Evolutionary conservation across 2,113 vertebrate genomes (phyloP), one percentile per base, ranked within the genome.

Genomic region (Leptobrachium ailaonicum): DNA sequence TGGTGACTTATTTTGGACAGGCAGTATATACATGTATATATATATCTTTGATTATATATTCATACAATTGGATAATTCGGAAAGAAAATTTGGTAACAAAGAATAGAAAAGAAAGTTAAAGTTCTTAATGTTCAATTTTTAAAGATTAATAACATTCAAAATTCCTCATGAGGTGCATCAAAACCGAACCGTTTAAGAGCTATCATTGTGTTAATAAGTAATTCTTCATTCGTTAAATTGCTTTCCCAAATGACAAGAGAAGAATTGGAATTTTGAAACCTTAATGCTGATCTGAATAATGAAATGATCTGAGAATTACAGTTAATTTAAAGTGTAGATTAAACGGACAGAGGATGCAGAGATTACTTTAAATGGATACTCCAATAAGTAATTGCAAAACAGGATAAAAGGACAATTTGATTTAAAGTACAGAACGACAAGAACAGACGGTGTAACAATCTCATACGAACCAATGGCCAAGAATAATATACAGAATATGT

Each of bases 271-370:
- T 8, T 60, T 60, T 43, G n/a, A 64, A 44, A 79, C 56, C 32
- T 8, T 13, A 53, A 12, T 63, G 44, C 11, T 69, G 2, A 3
- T 11, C 2, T 4, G 47, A 77, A 76, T 68, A 54, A 83, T 54
- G 71, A 14, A 6, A 64, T 8, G 54, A 72, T 70, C 0, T 83
- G 11, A 69, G 77, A 73, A 83, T 75, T 82, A 75, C 75, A 82
- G 13, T 50, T 50, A 50, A 50, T 63, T 75, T 2, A 66, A 14
- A 40, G 71, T 79, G 20, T 75, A 83, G 71, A 2, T 42, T 42
- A 13, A 70, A 45, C 12, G n/a, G 8, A 62, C 9, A 77, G 47
- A 5, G 2, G 82, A 63, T 6, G 41, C 41, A 64, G 5, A 63
- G 41, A 71, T 62, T 6, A n/a, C 20, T 7, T 75, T 69, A 82